These are phyloP conservation scores for Sarcophaga rosellei DNA, from an alignment of 2,888 invertebrate species.

Conservation along the genomic window DNA sequence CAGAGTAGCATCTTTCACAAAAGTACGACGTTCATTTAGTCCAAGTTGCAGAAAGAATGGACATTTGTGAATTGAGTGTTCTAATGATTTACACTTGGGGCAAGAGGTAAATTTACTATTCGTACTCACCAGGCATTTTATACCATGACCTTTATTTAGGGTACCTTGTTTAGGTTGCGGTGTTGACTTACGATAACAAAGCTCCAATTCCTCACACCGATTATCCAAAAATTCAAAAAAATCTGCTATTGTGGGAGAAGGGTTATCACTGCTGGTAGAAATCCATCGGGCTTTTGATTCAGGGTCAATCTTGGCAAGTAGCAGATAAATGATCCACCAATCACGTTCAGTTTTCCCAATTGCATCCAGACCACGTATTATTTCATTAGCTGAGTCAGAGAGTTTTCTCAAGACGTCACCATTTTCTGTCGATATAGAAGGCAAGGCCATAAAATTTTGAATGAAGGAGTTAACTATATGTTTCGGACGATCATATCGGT, in stretches of 20 bases:
- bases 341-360: constrained; percentile 46
- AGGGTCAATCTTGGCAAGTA: constrained; percentile 39
- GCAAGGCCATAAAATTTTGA: constrained; percentile 47
- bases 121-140: constrained; percentile 38
- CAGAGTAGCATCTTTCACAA: constrained; percentile 19
- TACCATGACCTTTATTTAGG: not conserved
- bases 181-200: constrained; percentile 18
- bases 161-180: not conserved
- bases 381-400: constrained; percentile 62
- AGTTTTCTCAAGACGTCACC: constrained; percentile 44
- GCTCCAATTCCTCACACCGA: constrained; percentile 35
- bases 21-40: constrained; percentile 28
- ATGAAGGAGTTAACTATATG: constrained; percentile 61
- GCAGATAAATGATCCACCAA: constrained; percentile 59
- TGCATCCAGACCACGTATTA: constrained; percentile 57
- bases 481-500: constrained; percentile 55
- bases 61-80: constrained; percentile 47
- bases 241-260: constrained; percentile 31
- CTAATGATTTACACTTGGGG: constrained; percentile 21
- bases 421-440: constrained; percentile 43
- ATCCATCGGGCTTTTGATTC: constrained; percentile 59
- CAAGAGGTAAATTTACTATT: not conserved
- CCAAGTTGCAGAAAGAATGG: not conserved
- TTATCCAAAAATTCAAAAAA: constrained; percentile 48
- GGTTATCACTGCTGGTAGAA: constrained; percentile 31